Base-by-base conservation (phyloP, 2,113 vertebrate species). In the Rhynchopsitta pachyrhyncha region DNA sequence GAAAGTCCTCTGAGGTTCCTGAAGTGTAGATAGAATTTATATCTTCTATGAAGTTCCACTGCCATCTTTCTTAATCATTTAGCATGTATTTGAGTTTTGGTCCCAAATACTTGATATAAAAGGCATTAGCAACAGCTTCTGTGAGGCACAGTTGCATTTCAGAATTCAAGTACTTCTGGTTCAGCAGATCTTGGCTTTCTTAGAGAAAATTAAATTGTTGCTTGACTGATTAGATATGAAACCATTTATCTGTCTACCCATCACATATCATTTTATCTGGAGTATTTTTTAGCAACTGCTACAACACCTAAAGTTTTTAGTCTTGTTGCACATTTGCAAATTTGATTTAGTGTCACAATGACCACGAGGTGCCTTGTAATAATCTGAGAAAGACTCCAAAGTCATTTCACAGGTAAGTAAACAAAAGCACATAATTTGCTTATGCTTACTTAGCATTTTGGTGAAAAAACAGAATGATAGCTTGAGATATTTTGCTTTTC, bases 31-130 rank as follows among this genome's bases (percentile, higher is more conserved):
- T 3, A 39, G 5, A 11, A 50, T 37, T 17, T 39, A 2, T 41
- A 29, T 16, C 29, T 46, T 62, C 69, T 44, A 0, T 17, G 22
- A 3, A 7, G 2, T 35, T 82, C 20, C 33, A 28, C 27, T 62
- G 44, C 14, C 27, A 28, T 31, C n/a, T 6, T 82, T 41, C 39
- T 64, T 62, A 9, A 46, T 11, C 2, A 17, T 27, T 85, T 29
- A 19, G 9, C 6, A 1, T 2, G 2, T 17, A 10, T 88, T 79
- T 68, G 42, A 17, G 4, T 3, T 76, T 82, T 81, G 20, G 46
- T n/a, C 25, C 29, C 37, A 46, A 60, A 41, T 23, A 4, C 35
- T 49, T 0, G 0, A 18, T 27, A 41, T 7, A 22, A 66, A 42
- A 85, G 10, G 3, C 1, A 1, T 46, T 67, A 67, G 4, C 13